phyloP scores from a whole-genome alignment of 2,797 vertebrate genomes.

The Sebastes umbrosus region DNA sequence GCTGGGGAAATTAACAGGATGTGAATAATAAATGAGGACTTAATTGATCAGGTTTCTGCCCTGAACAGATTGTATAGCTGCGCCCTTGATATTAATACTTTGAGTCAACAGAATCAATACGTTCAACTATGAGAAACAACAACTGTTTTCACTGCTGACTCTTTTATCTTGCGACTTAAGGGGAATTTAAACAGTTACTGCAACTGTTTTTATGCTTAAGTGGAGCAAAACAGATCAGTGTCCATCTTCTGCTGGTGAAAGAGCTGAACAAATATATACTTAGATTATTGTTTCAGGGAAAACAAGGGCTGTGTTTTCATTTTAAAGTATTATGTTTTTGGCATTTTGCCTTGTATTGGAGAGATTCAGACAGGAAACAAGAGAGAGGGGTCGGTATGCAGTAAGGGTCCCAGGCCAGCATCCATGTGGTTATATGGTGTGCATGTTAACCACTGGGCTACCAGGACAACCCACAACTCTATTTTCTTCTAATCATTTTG shows the following conservation, averaged over 20 bases:
- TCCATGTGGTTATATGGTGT: not conserved
- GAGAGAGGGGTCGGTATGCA: not conserved
- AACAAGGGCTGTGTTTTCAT: not conserved
- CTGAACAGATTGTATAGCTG: conserved; percentile 57
- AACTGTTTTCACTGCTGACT: conserved; percentile 16
- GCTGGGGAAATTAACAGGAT: conserved; percentile 50
- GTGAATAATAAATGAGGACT: conserved; percentile 73
- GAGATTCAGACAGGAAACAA: not conserved
- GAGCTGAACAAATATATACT: conserved; percentile 1
- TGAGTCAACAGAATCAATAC: conserved; percentile 65
- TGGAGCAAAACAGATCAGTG: conserved; percentile 14
- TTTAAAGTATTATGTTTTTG: not conserved
- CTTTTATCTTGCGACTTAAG: conserved; percentile 2
- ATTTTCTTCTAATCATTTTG: not conserved
- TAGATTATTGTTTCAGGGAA: not conserved
- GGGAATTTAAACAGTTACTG: not conserved
- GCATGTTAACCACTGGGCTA: not conserved
- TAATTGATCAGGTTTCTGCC: conserved; percentile 67
- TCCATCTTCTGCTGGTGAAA: not conserved
- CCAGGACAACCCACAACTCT: not conserved
- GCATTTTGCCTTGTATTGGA: not conserved
- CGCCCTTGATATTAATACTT: conserved; percentile 67
- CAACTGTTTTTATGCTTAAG: conserved; percentile 9
- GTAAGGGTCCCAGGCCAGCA: not conserved
- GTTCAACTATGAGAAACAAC: conserved; percentile 35